Percentiles rank a stretch among this genome's conserved stretches.
Evolutionary conservation across 1,140 invertebrate genomes (phyloP).

Genomic region (honey bee (Apis mellifera)): DNA sequence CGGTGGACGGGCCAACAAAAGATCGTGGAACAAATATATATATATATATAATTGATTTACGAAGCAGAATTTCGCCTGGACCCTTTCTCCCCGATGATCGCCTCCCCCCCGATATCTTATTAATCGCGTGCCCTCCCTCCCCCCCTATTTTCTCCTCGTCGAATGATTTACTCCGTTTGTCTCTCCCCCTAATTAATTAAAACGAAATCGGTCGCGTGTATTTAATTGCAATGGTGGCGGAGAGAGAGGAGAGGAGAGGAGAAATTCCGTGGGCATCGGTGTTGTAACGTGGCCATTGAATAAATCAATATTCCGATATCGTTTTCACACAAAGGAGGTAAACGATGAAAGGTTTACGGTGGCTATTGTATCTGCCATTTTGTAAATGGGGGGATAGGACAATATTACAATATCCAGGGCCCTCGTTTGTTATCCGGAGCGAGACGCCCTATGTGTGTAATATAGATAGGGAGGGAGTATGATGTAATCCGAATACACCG

Average conservation of each 20-base stretch:
- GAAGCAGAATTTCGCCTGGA: neutral
- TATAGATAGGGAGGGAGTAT: neutral
- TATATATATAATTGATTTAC: conserved; percentile 11
- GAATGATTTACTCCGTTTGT: neutral
- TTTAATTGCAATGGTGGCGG: conserved; percentile 33
- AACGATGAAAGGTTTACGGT: conserved; percentile 40
- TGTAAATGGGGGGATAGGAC: conserved; percentile 23
- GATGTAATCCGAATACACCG: neutral
- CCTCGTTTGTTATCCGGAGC: conserved; percentile 21
- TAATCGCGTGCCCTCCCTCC: neutral
- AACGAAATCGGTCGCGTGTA: conserved; percentile 21
- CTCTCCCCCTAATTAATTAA: conserved; percentile 27
- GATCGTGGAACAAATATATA: neutral
- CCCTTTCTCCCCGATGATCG: too few relatives aligned
- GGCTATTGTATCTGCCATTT: conserved; percentile 26
- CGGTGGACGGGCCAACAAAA: neutral
- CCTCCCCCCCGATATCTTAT: conserved; percentile 4
- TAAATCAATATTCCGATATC: conserved; percentile 43
- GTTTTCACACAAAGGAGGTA: conserved; percentile 33
- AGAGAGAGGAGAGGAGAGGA: neutral
- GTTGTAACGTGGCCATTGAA: conserved; percentile 19
- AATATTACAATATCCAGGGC: conserved; percentile 13
- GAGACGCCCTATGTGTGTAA: neutral
- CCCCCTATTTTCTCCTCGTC: neutral
- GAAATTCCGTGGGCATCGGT: neutral